Base-by-base conservation (phyloP, 2,113 vertebrate genomes). In the Megalops atlanticus region DNA sequence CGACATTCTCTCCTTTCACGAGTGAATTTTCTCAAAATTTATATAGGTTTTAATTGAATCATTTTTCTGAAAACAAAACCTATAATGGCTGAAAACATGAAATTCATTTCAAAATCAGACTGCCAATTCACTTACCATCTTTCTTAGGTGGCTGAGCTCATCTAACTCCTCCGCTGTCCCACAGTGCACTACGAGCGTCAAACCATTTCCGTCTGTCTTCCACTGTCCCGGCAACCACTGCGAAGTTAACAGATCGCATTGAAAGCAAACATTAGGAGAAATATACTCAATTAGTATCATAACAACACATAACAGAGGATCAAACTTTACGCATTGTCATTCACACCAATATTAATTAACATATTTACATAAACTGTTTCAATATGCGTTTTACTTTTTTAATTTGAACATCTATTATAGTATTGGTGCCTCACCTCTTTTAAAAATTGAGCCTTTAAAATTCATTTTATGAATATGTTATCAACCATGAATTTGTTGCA, bases 111-210 rank as follows among this genome's bases (percentile, higher is more conserved):
- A 21, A 73, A 72, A 68, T 35, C 31, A 33, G 31, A 21, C 39
- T n/a, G 40, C 33, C 77, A 10, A 36, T 35, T 75, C 69, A 92
- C 93, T 94, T 89, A 94, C 94, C 94, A 94, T 94, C 90, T 90
- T 92, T 91, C 86, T 85, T 85, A 86, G 86, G 87, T 86, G 88
- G 85, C 81, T 86, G 87, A 84, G 73, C 84, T 85, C 87, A 43
- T 80, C 85, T 84, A 81, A 83, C 81, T 77, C 85, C 87, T 89
- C 86, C 88, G 78, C 92, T 78, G 81, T 87, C 85, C 88, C 88
- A 89, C 87, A 84, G 77, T 84, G 92, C 93, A 92, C 91, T 87
- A 87, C 90, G 84, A 86, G 84, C 84, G 84, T 75, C 83, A 81
- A 78, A 81, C 78, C 76, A 54, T 75, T 68, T 77, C 70, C 76